Evolutionary conservation across 2,797 vertebrate genomes (phyloP).

Genomic region (Pitangus sulphuratus): DNA sequence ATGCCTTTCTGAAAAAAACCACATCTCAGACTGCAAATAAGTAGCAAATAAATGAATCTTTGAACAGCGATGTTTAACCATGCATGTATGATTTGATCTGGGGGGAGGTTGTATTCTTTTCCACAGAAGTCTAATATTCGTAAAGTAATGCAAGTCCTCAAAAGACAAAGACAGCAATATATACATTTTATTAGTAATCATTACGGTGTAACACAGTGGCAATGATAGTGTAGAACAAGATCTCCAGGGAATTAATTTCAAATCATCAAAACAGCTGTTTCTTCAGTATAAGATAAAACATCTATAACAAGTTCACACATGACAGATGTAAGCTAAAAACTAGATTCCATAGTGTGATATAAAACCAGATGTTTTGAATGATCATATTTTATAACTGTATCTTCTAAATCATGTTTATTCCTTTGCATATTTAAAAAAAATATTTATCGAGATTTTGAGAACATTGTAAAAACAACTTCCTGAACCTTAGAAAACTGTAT

Average conservation of each 20-base stretch:
- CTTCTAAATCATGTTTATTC: constrained; percentile 59
- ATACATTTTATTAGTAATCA: constrained; percentile 67
- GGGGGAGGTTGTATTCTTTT: neutral
- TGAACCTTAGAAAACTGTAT: constrained; percentile 22
- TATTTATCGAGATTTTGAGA: constrained; percentile 45
- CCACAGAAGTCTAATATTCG: constrained; percentile 11
- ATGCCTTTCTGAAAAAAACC: constrained; percentile 2
- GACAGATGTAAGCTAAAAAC: constrained; percentile 81
- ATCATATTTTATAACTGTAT: constrained; percentile 73
- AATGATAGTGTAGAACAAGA: constrained; percentile 49
- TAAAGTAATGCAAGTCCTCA: constrained; percentile 19
- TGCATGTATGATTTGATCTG: neutral
- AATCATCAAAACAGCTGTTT: constrained; percentile 81
- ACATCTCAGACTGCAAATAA: neutral
- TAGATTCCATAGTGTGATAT: constrained; percentile 76
- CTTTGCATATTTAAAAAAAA: constrained; percentile 31
- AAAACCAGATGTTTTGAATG: constrained; percentile 84
- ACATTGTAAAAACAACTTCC: constrained; percentile 44
- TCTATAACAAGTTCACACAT: constrained; percentile 85
- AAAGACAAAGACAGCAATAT: constrained; percentile 68
- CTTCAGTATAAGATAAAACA: constrained; percentile 79
- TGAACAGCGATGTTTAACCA: neutral
- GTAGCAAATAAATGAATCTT: neutral
- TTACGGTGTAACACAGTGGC: constrained; percentile 61
- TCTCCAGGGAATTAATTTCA: constrained; percentile 79